Base-by-base conservation (phyloP, 1,140 invertebrate genomes). In the Eueides isabella region DNA sequence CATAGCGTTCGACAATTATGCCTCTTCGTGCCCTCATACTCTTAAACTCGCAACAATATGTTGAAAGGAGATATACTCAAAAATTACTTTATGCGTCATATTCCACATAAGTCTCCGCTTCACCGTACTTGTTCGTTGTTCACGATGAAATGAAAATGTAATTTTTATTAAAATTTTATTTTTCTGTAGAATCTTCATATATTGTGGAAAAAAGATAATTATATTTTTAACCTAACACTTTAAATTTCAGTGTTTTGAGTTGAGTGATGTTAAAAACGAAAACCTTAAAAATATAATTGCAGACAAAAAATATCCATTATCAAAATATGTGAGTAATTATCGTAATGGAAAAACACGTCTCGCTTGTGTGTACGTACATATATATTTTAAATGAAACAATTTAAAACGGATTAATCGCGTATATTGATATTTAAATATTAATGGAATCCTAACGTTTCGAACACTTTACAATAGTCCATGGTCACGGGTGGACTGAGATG, bases 161-260 rank as follows among this genome's bases (percentile, higher is more conserved):
- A 48, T 48, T 48, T n/a, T 48, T 48, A 48, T 55, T 55, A 26
- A 55, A 55, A 55, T 55, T 55, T 23, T 19, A 55, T 23, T 26
- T 26, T 55, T 26, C 48, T 0, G 23, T 11, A 55, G 11, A 26
- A 55, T 26, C n/a, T 55, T 23, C 48, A 26, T 55, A 55, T 55
- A 55, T n/a, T n/a, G n/a, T 55, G 19, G 19, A 9, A 5, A 12
- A 55, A 55, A 23, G 48, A 55, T 55, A 4, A 55, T 55, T 55
- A 55, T 55, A 55, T 55, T 55, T 55, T 55, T 55, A 55, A 55
- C 48, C 48, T 26, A 55, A 55, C 48, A 55, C 48, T 55, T 26
- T 55, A 55, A 55, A 26, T 55, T 23, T 26, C 23, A 55, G 2
- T 23, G 48, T 55, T 55, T 55, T 9, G 48, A 55, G n/a, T 26